phyloP scores from a whole-genome alignment of 2,113 vertebrate genomes.

The Dinomys branickii region DNA sequence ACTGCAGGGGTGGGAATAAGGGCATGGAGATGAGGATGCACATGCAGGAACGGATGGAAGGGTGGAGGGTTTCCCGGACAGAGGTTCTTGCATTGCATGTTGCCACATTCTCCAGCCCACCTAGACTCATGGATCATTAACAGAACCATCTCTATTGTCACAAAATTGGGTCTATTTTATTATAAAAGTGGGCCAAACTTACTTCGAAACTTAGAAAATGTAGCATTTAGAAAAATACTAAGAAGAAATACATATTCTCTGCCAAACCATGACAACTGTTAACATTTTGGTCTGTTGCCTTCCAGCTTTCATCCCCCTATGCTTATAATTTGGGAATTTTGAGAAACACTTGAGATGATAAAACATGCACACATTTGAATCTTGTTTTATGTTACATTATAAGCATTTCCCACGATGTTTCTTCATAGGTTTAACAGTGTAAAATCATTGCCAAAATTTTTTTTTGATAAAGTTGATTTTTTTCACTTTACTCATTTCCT shows the following conservation, averaged over 20 bases:
- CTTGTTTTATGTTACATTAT: constrained; percentile 53
- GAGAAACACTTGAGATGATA: constrained; percentile 58
- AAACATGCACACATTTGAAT: constrained; percentile 48
- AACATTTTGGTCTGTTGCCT: constrained; percentile 65
- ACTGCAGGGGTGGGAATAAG: rapidly evolving
- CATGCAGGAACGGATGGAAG: neutral
- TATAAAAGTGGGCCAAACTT: constrained; percentile 44
- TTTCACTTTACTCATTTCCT: neutral
- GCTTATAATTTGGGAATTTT: constrained; percentile 49
- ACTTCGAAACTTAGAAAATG: constrained; percentile 49
- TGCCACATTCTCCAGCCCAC: neutral
- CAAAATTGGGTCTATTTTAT: constrained; percentile 32
- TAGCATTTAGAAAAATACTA: constrained; percentile 55
- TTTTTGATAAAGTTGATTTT: neutral
- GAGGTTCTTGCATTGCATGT: neutral
- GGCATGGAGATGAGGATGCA: neutral
- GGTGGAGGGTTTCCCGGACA: neutral
- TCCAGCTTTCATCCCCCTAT: neutral
- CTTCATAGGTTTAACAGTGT: constrained; percentile 26
- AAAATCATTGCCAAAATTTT: constrained; percentile 25
- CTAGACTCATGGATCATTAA: neutral
- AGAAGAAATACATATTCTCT: constrained; percentile 3
- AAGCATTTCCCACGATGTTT: constrained; percentile 45
- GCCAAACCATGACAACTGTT: constrained; percentile 66
- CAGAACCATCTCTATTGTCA: neutral